Evolutionary conservation across 2,797 vertebrate species (phyloP), one percentile per base, ranked within the genome.

Genomic region (Ctenopoma kingsleyae): DNA sequence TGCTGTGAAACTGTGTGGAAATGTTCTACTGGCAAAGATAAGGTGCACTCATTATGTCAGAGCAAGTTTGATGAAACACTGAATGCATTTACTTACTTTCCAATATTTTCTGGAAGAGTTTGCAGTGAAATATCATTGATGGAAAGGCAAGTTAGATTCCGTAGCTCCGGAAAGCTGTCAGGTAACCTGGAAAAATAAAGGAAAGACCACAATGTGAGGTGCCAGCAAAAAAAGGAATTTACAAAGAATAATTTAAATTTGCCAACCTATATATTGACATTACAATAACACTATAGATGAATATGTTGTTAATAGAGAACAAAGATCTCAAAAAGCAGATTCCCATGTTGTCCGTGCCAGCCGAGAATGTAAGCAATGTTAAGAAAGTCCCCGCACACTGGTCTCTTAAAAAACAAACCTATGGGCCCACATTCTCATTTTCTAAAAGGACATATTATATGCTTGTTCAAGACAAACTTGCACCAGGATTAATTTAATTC

Each of bases 91-190:
- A 96, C 97, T 98, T 96, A 99, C 98, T 97, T 99, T 89, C 98
- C 98, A 89, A 99, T 97, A 92, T 99, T 98, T 53, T 98, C 97
- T 89, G 98, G 98, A 91, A 99, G 96, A 77, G 88, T 91, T 87
- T 98, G 97, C 81, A 99, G 91, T 49, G 98, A 99, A 95, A 99
- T 97, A 91, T 99, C 98, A 89, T 99, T 99, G 91, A 98, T 96
- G 88, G 98, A 98, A 91, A 99, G 97, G 94, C 96, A 98, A 0
- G 97, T 98, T 87, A 99, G 93, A 88, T 97, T 98, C 87, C 93
- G 93, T 71, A 99, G 92, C 83, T 98, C 96, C 46, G 96, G 94
- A 91, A 99, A 99, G 88, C 94, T 98, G 88, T 97, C 96, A 0
- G 98, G 98, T 90, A 99, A 96, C 91, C 98, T 99, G 74, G 7